phyloP scores from a whole-genome alignment of 2,113 vertebrate species.

The Eonycteris spelaea region DNA sequence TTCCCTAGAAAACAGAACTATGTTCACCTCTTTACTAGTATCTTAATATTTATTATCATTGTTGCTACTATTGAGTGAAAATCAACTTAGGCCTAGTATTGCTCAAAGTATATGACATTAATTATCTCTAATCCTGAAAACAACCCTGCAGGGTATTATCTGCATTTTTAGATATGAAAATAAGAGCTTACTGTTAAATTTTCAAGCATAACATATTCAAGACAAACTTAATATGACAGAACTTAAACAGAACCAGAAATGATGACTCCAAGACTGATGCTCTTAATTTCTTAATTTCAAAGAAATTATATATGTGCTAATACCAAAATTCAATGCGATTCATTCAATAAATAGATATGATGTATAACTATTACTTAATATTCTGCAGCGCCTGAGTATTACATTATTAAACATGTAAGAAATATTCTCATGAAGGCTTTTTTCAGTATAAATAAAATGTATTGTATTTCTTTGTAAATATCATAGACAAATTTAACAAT shows the following conservation, averaged over 20 bases:
- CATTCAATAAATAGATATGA: neutral
- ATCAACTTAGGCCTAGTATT: neutral
- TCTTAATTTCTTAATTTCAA: neutral
- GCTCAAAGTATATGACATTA: neutral
- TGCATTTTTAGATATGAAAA: neutral
- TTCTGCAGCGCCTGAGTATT: neutral
- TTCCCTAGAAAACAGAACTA: neutral
- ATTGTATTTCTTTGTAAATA: neutral
- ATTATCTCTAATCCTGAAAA: slow-evolving; percentile 1
- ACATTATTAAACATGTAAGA: neutral
- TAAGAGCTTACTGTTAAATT: neutral
- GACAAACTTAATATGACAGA: neutral
- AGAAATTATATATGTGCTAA: neutral
- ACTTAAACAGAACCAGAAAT: neutral
- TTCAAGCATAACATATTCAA: neutral
- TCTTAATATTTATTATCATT: neutral
- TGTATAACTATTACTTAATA: neutral
- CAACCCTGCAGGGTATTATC: neutral
- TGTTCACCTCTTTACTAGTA: neutral
- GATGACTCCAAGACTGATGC: neutral
- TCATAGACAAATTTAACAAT: neutral
- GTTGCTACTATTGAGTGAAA: neutral
- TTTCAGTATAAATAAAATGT: neutral
- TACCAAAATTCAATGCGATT: neutral
- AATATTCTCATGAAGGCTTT: neutral